Evolutionary conservation across 2,888 invertebrate species (phyloP), one percentile per base, ranked within the genome.

Genomic region (Tubiluchus corallicola): DNA sequence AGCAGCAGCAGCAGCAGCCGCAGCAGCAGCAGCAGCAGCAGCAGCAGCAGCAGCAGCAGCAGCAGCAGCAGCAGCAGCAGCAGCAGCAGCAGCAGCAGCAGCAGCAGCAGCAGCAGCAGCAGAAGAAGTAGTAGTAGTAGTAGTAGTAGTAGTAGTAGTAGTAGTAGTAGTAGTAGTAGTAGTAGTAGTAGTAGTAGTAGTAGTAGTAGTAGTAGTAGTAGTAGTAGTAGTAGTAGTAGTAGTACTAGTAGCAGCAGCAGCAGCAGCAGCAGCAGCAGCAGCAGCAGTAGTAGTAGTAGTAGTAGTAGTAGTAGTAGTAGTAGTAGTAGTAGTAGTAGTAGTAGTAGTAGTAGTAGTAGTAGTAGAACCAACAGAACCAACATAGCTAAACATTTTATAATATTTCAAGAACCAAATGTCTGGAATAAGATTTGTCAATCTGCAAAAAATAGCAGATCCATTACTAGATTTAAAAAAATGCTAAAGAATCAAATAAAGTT

Each of bases 341-440:
- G 42, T 29, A 42, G 42, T 37, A 42, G 42, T 37, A 42, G 42
- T 42, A 42, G 5, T 42, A 37, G 42, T 42, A 42, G 42, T 42
- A 42, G 29, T 42, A 37, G 29, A 4, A 37, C 21, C 29, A 17
- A 4, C 17, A 17, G 43, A 29, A 42, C n/a, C n/a, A n/a, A n/a
- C n/a, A n/a, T n/a, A n/a, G n/a, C n/a, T n/a, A n/a, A n/a, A n/a
- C n/a, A n/a, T n/a, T n/a, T n/a, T n/a, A n/a, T n/a, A n/a, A n/a
- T n/a, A n/a, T n/a, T n/a, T n/a, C n/a, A n/a, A n/a, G 42, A 29
- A n/a, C n/a, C 5, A n/a, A 9, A 29, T 5, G 5, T 9, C 5
- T n/a, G n/a, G 29, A 29, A 29, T 9, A 29, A 29, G n/a, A 9
- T 29, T 29, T 29, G 29, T 9, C 5, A 29, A 29, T n/a, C n/a